phyloP scores from a whole-genome alignment of 1,140 invertebrate genomes.

The Ceratina japonica region DNA sequence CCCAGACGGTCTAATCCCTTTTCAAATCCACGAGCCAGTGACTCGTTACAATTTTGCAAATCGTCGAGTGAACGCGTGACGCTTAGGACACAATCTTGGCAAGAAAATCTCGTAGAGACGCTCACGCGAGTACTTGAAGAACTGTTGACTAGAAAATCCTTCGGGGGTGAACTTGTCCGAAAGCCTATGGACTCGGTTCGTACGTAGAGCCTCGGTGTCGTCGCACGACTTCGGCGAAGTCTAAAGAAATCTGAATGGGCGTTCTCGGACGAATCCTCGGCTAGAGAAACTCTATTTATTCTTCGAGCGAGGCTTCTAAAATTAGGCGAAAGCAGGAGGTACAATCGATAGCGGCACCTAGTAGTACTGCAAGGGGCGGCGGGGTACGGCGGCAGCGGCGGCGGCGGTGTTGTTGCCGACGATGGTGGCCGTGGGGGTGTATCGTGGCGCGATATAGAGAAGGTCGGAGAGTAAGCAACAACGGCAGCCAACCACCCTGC shows the following conservation, averaged over 20 bases:
- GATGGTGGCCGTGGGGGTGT: slow-evolving; percentile 47
- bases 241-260: slow-evolving; percentile 9
- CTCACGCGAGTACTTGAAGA: too few relatives aligned
- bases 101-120: too few relatives aligned
- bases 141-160: too few relatives aligned
- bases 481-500: slow-evolving; percentile 65
- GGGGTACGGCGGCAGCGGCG: too few relatives aligned
- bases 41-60: too few relatives aligned
- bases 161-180: too few relatives aligned
- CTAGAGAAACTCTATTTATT: slow-evolving; percentile 52
- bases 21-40: too few relatives aligned
- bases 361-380: slow-evolving; percentile 52
- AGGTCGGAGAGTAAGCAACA: slow-evolving; percentile 68
- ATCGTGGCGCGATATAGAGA: slow-evolving; percentile 58
- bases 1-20: too few relatives aligned
- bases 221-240: not conserved
- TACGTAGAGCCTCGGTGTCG: too few relatives aligned
- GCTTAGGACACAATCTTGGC: too few relatives aligned
- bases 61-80: too few relatives aligned
- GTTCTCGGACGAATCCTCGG: not conserved
- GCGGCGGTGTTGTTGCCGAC: slow-evolving; percentile 40
- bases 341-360: slow-evolving; percentile 72
- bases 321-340: slow-evolving; percentile 74
- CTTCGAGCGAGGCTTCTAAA: slow-evolving; percentile 65
- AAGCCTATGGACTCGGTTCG: too few relatives aligned